Base-by-base conservation (phyloP, 2,888 invertebrate species). In the Cephus rjabovi region DNA sequence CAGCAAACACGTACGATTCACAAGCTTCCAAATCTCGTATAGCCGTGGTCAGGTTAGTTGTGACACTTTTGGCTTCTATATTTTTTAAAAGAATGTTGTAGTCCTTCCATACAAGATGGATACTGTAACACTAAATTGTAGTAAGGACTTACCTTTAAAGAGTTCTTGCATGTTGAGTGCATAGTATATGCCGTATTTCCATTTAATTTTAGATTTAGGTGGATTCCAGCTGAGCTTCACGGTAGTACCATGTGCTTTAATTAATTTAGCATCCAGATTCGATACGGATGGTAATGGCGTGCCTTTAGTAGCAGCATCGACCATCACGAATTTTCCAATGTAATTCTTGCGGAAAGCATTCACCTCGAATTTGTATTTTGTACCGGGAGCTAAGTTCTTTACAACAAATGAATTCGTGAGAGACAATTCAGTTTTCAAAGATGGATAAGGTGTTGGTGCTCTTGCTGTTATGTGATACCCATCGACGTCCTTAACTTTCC, bases 131-230 rank as follows among this genome's bases (percentile, higher is more conserved):
- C 81, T 78, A 73, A 78, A 79, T 33, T 73, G 75, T 33, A 69
- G 73, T 56, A 73, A 68, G 70, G 15, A 88, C 92, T 92, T 88
- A 95, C 95, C 93, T 90, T 94, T 93, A 75, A 93, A 92, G 31
- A 94, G 92, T 80, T 95, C 94, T 11, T 93, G 93, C 86, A 92
- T 93, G 83, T 87, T 93, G 4, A 93, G 90, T 0, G 95, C 95
- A 86, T 96, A 97, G 89, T 96, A 95, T 71, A 97, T 93, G 33
- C 95, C 96, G 88, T 97, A 97, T 69, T 88, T 87, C 94, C 94
- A 95, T 73, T 92, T 92, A 11, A 92, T 89, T 81, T 93, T 95
- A 69, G 93, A 93, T 34, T 93, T 93, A 0, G 96, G 95, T 12
- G 93, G 92, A 23, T 93, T 92, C 97, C 97, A 97, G 12, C 91